A percentile compares a stretch with the other conserved stretches of the same genome.
phyloP scores from a whole-genome alignment of 1,140 invertebrate species.

The Rhysida immarginata region DNA sequence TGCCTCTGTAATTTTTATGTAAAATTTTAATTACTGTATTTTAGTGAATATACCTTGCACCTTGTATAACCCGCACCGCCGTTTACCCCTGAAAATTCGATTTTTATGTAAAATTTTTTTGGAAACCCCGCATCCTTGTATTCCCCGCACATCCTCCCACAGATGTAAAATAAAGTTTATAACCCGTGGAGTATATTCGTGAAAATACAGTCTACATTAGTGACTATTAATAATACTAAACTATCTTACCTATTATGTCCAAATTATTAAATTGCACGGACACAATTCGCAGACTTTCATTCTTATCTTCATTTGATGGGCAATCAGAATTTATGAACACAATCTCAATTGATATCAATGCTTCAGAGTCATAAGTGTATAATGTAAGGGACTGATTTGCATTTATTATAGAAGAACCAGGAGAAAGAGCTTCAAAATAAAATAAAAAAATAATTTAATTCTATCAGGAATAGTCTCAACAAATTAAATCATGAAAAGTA shows the following conservation, averaged over 20 bases:
- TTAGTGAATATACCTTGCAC: neutral
- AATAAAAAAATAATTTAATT: no score
- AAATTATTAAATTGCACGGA: constrained; percentile 86
- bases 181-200: no score
- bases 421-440: no score
- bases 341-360: constrained; percentile 69
- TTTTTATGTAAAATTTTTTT: no score
- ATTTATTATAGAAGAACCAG: neutral
- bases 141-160: no score
- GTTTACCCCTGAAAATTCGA: no score
- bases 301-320: constrained; percentile 24
- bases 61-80: neutral
- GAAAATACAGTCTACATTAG: no score
- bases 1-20: neutral
- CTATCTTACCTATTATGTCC: constrained; percentile 79
- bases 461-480: no score
- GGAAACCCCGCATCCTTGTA: no score
- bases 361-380: constrained; percentile 50
- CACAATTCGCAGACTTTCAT: constrained; percentile 53
- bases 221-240: no score
- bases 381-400: constrained; percentile 12
- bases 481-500: no score
- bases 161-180: no score
- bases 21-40: neutral
- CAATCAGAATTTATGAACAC: constrained; percentile 46